These are phyloP conservation scores for Silurus glanis DNA, from an alignment of 2,113 vertebrate genomes.

Conservation along the genomic window DNA sequence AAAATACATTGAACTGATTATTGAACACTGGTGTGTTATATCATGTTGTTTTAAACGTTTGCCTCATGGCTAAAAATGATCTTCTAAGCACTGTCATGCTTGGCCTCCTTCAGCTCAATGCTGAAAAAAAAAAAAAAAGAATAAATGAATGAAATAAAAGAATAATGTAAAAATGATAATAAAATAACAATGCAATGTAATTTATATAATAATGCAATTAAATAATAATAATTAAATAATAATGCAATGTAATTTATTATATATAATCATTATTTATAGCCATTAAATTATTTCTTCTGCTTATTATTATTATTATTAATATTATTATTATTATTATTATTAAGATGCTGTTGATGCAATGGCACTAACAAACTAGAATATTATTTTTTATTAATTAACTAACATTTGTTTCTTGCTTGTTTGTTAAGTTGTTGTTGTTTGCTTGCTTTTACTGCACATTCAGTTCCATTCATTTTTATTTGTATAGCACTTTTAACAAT, in stretches of 20 bases:
- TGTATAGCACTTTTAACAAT: no score
- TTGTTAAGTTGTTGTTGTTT: not conserved
- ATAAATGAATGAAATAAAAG: no score
- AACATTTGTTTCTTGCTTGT: not conserved
- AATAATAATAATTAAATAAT: no score
- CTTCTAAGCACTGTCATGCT: not conserved
- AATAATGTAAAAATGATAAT: no score
- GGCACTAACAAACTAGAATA: not conserved
- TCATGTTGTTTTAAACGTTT: not conserved
- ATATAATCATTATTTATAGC: no score
- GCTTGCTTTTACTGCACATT: not conserved
- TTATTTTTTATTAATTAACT: not conserved
- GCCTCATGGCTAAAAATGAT: not conserved
- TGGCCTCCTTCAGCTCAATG: not conserved
- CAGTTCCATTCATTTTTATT: no score
- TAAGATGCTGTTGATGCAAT: not conserved
- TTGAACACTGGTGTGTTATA: not conserved
- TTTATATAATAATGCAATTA: no score
- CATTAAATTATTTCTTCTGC: no score
- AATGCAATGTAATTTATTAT: no score
- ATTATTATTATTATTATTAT: not conserved
- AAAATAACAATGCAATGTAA: no score
- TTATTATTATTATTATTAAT: not conserved
- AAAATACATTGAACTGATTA: constrained; percentile 1
- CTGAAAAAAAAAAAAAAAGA: not conserved